phyloP scores from a whole-genome alignment of 1,140 invertebrate species.

The Mactra quadrangularis region DNA sequence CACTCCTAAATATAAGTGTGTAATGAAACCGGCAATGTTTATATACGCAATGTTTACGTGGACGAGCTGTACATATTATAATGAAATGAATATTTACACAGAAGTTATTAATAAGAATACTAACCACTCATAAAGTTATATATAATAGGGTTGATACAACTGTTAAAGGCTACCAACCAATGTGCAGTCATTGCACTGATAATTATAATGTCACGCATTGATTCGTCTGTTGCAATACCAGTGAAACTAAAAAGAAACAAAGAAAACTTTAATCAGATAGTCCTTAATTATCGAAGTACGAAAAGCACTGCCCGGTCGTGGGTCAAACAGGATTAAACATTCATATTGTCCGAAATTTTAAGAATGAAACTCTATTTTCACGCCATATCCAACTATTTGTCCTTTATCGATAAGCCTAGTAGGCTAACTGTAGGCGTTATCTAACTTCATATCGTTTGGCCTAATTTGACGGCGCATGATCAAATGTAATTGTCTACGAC shows the following conservation, averaged over 20 bases:
- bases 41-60: no score
- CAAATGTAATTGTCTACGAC: no score
- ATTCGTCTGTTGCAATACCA: neutral
- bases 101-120: slow-evolving; percentile 2
- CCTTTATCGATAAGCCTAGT: no score
- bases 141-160: slow-evolving; percentile 94
- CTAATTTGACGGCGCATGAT: no score
- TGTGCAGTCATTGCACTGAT: slow-evolving; percentile 69
- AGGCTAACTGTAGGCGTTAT: no score
- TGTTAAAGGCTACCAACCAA: slow-evolving; percentile 89
- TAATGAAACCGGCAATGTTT: no score
- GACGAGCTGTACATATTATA: no score
- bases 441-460: no score
- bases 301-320: no score
- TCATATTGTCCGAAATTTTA: neutral
- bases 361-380: neutral
- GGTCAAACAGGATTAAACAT: neutral
- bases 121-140: slow-evolving; percentile 97
- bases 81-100: no score
- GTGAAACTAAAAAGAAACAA: neutral
- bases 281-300: neutral
- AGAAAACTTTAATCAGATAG: neutral
- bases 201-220: neutral
- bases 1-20: no score
- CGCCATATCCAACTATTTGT: no score